Percentiles rank a stretch among this genome's conserved stretches.
phyloP scores from a whole-genome alignment of 2,888 invertebrate species.

The Leucophenga maculata region DNA sequence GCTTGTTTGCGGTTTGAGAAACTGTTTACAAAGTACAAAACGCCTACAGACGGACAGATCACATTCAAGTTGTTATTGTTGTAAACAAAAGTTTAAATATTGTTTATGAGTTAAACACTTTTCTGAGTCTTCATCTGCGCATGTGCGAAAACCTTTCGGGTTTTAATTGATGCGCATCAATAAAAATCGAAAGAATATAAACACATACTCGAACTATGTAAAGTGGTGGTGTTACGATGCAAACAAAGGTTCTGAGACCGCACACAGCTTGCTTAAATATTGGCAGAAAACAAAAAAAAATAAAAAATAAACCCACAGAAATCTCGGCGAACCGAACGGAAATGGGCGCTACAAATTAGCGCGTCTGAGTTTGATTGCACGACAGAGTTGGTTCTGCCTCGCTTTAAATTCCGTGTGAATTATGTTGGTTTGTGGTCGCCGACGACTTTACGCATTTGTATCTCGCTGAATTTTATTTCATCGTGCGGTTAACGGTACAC shows the following conservation, averaged over 20 bases:
- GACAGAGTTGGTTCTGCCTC: background rate
- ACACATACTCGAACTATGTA: background rate
- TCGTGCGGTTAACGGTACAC: slow-evolving; percentile 13
- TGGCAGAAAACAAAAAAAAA: background rate
- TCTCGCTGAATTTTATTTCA: no score
- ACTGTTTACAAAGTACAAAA: background rate
- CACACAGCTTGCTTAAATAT: background rate
- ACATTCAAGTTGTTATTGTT: background rate
- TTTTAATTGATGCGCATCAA: slow-evolving; percentile 15
- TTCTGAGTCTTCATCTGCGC: background rate
- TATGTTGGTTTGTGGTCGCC: slow-evolving; percentile 12
- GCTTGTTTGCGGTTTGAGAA: background rate
- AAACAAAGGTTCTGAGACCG: slow-evolving; percentile 5
- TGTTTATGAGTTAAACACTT: background rate
- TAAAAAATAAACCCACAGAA: background rate
- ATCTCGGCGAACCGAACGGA: slow-evolving; percentile 55
- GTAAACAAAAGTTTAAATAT: slow-evolving; percentile 1
- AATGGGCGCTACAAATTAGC: slow-evolving; percentile 63
- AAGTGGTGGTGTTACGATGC: background rate
- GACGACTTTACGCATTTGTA: background rate
- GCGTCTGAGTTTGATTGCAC: slow-evolving; percentile 33
- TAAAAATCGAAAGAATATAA: slow-evolving; percentile 7
- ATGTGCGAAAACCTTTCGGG: background rate
- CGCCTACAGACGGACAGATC: background rate
- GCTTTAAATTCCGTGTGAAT: slow-evolving; percentile 13